Evolutionary conservation across 2,113 vertebrate genomes (phyloP).

Genomic region (Argyrosomus japonicus): DNA sequence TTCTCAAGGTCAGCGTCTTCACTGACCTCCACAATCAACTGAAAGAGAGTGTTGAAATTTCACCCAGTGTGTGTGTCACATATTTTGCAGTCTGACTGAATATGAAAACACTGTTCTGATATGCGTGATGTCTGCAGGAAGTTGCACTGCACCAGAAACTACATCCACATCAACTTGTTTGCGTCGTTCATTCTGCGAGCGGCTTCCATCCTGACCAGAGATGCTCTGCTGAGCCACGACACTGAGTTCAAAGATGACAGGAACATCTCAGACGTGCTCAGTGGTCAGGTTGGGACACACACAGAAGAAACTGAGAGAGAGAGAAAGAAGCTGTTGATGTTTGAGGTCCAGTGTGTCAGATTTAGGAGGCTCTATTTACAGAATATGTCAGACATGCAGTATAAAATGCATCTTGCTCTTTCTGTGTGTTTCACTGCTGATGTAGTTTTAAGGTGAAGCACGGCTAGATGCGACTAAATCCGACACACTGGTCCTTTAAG

Average conservation of each 20-base stretch:
- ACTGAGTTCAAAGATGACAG: slow-evolving; percentile 49
- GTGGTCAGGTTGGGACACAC: slow-evolving; percentile 7
- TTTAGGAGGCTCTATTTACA: too few relatives aligned
- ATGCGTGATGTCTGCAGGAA: slow-evolving; percentile 22
- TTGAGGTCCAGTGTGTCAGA: too few relatives aligned
- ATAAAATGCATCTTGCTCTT: too few relatives aligned
- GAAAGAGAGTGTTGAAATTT: too few relatives aligned
- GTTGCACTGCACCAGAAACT: slow-evolving; percentile 44
- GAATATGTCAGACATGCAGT: too few relatives aligned
- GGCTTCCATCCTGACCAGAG: slow-evolving; percentile 89
- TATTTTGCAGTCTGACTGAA: neutral
- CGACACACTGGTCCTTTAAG: too few relatives aligned
- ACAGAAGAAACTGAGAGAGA: neutral
- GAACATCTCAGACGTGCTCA: neutral
- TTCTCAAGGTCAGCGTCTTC: too few relatives aligned
- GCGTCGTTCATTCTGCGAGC: slow-evolving; percentile 91
- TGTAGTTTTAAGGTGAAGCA: too few relatives aligned
- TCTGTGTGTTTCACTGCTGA: too few relatives aligned
- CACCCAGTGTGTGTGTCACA: neutral
- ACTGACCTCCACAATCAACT: too few relatives aligned
- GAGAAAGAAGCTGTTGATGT: neutral
- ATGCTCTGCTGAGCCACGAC: slow-evolving; percentile 79
- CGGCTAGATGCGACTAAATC: too few relatives aligned
- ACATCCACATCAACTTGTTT: slow-evolving; percentile 88
- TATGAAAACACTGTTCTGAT: neutral